These are phyloP conservation scores for Henricia sp. DNA, from an alignment of 53 echinoderm and acorn worm species.

Conservation along the genomic window DNA sequence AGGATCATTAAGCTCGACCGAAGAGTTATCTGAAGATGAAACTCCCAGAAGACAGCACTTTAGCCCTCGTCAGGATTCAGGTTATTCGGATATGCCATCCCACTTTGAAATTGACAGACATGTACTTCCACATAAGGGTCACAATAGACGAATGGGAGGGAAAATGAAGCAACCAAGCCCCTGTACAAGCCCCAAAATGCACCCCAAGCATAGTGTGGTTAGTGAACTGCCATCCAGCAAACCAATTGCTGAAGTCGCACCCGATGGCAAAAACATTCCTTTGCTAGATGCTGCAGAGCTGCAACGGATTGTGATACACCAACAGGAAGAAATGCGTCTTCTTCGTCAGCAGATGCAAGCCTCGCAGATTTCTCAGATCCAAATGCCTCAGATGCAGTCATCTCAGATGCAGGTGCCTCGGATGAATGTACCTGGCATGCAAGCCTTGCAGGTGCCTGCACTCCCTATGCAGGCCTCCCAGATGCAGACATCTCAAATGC, in stretches of 20 bases:
- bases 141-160: constrained; percentile 9
- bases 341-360: constrained; percentile 82
- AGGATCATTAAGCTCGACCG: constrained; percentile 63
- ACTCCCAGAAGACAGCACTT: constrained; percentile 63
- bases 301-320: constrained; percentile 80
- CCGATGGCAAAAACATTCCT: constrained; percentile 70
- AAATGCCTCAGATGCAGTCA: constrained; percentile 9
- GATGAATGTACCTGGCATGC: not conserved
- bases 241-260: constrained; percentile 43
- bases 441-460: not conserved
- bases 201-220: not conserved
- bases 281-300: constrained; percentile 72
- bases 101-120: constrained; percentile 69
- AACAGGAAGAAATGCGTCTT: constrained; percentile 80
- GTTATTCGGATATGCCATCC: constrained; percentile 77
- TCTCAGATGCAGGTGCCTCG: not conserved
- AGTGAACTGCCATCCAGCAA: constrained; percentile 1
- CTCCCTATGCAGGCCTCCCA: not conserved
- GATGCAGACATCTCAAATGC: not conserved
- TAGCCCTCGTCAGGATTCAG: constrained; percentile 73
- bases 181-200: constrained; percentile 27
- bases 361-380: constrained; percentile 30
- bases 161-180: constrained; percentile 41
- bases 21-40: constrained; percentile 73
- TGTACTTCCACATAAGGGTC: constrained; percentile 39